Base-by-base conservation (phyloP, 2,797 vertebrate species). In the Lemur catta region DNA sequence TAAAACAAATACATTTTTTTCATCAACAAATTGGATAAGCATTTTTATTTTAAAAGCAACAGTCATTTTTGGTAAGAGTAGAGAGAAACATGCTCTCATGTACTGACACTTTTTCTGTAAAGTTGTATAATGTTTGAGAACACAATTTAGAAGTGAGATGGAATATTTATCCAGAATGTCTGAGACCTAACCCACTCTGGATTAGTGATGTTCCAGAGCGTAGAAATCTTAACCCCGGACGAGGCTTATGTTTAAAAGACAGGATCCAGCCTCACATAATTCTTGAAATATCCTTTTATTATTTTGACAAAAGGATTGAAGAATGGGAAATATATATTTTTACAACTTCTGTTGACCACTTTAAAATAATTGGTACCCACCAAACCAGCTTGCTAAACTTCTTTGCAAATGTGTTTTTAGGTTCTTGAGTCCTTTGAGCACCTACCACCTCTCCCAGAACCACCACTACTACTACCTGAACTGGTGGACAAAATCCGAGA, bases 401-500 rank as follows among this genome's bases (percentile, higher is more conserved):
- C 50, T 61, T 87, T 92, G 18, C n/a, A 79, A 94, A 93, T 89
- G 11, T 96, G 38, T 89, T 97, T 93, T 71, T 82, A 98, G 98
- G 92, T 72, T 95, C 75, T 0, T 2, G 92, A 91, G n/a, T 86
- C 74, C 20, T 97, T 98, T 61, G 81, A 93, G 14, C 79, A 92
- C 85, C 96, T 98, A 69, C 96, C 98, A 85, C 94, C 91, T 26
- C 87, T 98, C 28, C 97, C 95, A 48, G 92, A 75, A 52, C 87
- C 81, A 8, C 89, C 90, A 59, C 11, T 72, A 52, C 65, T 17
- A 7, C 57, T 35, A 8, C 93, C 95, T 35, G 93, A 97, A n/a
- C 55, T 76, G 14, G n/a, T 7, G 63, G 59, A 97, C 84, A 92
- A 89, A 90, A 55, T 93, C 22, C 5, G 61, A 50, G 96, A 97